phyloP scores from a whole-genome alignment of 2,113 vertebrate genomes.

The Alethe diademata region DNA sequence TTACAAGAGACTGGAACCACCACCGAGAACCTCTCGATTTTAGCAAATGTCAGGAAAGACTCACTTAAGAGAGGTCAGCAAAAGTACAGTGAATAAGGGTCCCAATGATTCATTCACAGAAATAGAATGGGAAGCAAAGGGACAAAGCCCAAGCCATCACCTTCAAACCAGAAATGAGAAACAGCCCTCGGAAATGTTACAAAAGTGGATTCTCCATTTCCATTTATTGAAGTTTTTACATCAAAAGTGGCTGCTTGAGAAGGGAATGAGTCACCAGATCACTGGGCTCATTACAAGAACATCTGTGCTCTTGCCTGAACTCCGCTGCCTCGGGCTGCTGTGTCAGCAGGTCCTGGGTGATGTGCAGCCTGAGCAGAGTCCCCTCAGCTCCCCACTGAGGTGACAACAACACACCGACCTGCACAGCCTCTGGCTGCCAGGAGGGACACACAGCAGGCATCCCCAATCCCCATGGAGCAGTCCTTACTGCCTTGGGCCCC shows the following conservation, averaged over 20 bases:
- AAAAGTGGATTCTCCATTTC: conserved; percentile 1
- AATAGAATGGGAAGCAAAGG: not conserved
- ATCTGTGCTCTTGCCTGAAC: not conserved
- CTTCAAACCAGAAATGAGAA: conserved; percentile 38
- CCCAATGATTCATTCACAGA: not conserved
- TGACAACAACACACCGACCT: accelerated
- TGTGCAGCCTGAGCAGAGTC: not conserved
- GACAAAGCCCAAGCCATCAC: not conserved
- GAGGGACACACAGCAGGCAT: not conserved
- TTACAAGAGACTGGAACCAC: not conserved
- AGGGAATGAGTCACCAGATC: not conserved
- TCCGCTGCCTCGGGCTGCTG: accelerated
- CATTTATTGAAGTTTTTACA: conserved; percentile 11
- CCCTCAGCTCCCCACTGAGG: not conserved
- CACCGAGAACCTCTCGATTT: not conserved
- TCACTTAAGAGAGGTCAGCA: not conserved
- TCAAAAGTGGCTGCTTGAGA: conserved; percentile 14
- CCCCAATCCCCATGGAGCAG: accelerated
- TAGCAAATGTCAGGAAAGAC: not conserved
- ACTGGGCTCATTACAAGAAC: not conserved
- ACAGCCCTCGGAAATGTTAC: not conserved
- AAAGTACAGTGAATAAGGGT: not conserved
- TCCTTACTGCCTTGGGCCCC: too few species aligned
- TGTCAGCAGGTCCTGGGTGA: not conserved
- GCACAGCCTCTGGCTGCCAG: not conserved